A percentile compares a stretch with the other conserved stretches of the same genome.
phyloP scores from a whole-genome alignment of 2,797 vertebrate species.

The Presbytis comata region DNA sequence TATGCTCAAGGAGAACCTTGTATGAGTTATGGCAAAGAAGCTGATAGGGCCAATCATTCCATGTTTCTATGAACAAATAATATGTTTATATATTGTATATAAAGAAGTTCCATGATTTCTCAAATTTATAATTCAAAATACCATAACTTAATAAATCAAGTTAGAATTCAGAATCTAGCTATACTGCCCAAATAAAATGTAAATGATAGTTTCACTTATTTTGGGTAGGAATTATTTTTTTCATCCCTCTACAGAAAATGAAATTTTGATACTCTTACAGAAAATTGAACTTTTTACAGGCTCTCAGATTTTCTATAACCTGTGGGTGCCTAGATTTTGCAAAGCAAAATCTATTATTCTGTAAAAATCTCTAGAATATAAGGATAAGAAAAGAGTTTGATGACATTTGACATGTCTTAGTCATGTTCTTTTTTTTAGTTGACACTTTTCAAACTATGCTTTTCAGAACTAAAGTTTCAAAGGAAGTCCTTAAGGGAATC shows the following conservation, averaged over 20 bases:
- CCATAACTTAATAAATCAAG: neutral
- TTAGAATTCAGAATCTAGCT: slow-evolving; percentile 31
- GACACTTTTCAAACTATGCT: neutral
- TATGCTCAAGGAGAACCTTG: neutral
- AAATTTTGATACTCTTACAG: neutral
- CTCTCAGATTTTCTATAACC: neutral
- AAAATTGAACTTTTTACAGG: slow-evolving; percentile 17
- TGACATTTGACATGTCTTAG: neutral
- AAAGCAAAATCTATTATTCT: slow-evolving; percentile 35
- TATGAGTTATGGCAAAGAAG: neutral
- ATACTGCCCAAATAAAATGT: neutral
- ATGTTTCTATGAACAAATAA: neutral
- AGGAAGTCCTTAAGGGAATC: neutral
- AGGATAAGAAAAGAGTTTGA: neutral
- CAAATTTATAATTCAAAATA: slow-evolving; percentile 6
- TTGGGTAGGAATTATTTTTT: neutral
- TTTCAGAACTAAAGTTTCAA: neutral
- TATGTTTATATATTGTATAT: neutral
- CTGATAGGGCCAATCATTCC: neutral
- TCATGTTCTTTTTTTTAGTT: neutral
- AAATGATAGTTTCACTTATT: neutral
- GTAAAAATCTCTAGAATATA: neutral
- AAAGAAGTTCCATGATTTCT: neutral
- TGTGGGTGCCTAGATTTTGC: neutral
- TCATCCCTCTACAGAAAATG: neutral